phyloP scores from a whole-genome alignment of 2,888 invertebrate species.

The Clistopyga incitator region DNA sequence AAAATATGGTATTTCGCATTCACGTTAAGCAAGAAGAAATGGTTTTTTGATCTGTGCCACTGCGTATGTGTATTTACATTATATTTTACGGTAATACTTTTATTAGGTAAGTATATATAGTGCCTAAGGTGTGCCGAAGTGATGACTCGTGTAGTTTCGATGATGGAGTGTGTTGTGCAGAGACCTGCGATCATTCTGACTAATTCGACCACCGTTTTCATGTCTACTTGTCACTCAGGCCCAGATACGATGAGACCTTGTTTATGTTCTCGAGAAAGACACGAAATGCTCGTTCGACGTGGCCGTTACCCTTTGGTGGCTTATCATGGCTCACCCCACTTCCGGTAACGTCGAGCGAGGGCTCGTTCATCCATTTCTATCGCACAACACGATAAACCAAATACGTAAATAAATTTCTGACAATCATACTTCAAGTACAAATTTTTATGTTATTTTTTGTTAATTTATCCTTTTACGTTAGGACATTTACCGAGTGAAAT shows the following conservation, averaged over 20 bases:
- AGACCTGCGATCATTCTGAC: slow-evolving; percentile 60
- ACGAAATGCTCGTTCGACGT: slow-evolving; percentile 70
- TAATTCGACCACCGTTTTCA: slow-evolving; percentile 1
- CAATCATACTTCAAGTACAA: background rate
- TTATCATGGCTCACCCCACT: slow-evolving; percentile 52
- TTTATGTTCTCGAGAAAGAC: slow-evolving; percentile 76
- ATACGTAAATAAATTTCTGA: background rate
- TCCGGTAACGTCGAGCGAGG: slow-evolving; percentile 72
- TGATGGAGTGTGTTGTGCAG: slow-evolving; percentile 32
- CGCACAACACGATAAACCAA: slow-evolving; percentile 68
- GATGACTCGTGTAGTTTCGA: slow-evolving; percentile 41
- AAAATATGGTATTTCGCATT: slow-evolving; percentile 64
- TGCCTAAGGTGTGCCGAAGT: slow-evolving; percentile 38
- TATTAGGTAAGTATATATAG: slow-evolving; percentile 57
- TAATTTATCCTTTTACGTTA: slow-evolving; percentile 1
- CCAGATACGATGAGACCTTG: slow-evolving; percentile 76
- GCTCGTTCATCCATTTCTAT: slow-evolving; percentile 74
- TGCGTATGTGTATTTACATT: slow-evolving; percentile 73
- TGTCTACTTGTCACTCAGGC: slow-evolving; percentile 72
- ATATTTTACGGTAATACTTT: slow-evolving; percentile 68
- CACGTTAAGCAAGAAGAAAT: background rate
- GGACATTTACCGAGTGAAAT: slow-evolving; percentile 26
- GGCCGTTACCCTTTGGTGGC: slow-evolving; percentile 35
- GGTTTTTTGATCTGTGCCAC: slow-evolving; percentile 63
- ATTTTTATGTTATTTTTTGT: slow-evolving; percentile 4